Evolutionary conservation across 2,797 vertebrate genomes (phyloP), one percentile per base, ranked within the genome.

Genomic region (Micrastur ruficollis): DNA sequence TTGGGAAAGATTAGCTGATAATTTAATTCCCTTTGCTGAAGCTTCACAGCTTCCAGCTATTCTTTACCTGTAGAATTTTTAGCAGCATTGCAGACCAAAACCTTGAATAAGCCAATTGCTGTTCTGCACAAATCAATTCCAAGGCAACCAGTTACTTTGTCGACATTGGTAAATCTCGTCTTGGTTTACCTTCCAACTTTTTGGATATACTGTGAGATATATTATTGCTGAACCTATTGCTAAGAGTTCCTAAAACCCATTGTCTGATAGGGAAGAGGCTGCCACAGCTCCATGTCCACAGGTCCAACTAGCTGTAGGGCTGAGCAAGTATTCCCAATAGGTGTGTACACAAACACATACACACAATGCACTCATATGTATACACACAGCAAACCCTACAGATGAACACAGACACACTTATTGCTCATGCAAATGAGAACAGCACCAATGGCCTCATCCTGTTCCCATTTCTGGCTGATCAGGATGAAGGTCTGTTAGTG

Each of bases 331-430:
- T 26, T 67, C 36, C 44, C 25, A 50, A 20, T 1, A 55, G 26
- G 14, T 29, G 21, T 26, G 31, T 36, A 6, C 6, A 5, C n/a
- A 71, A 40, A 27, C 18, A 49, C 1, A 0, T 0, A 0, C 25
- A 25, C 16, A 68, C 11, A 42, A 7, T 27, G n/a, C 12, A 47
- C 46, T 27, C 11, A 5, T 26, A 29, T 1, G 2, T 40, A 56
- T 8, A 18, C 16, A 59, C 36, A 8, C 9, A n/a, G 17, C 13
- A 19, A 72, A 14, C 68, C 23, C 65, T 31, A 34, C 19, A 19
- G 46, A 14, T 73, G 53, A 65, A 26, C 12, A 29, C 38, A 71
- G 49, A 22, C 25, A 56, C 17, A 5, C 3, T 42, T 18, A 14
- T 8, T 66, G n/a, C 36, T 83, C 23, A 8, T 55, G 19, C 40